phyloP scores from a whole-genome alignment of 92 coral and sea anemone genomes.

The Epizoanthus scotinus region DNA sequence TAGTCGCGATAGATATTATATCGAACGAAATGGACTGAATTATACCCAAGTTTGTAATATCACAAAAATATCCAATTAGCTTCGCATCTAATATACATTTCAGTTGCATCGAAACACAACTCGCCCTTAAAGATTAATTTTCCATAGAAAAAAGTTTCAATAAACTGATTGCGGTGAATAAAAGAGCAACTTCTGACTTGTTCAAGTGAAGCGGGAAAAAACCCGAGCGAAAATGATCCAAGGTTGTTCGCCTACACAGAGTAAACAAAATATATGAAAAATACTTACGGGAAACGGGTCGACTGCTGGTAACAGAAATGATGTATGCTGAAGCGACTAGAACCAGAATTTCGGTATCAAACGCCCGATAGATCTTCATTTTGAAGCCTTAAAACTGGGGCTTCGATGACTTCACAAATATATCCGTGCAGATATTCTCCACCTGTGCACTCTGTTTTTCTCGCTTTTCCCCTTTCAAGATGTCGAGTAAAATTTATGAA shows the following conservation, averaged over 20 bases:
- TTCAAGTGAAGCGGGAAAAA: background rate
- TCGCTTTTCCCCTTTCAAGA: slow-evolving; percentile 24
- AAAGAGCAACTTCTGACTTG: slow-evolving; percentile 19
- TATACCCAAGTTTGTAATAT: background rate
- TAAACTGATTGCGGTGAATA: background rate
- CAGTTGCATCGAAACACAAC: slow-evolving; percentile 22
- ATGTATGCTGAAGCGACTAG: slow-evolving; percentile 20
- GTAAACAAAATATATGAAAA: background rate
- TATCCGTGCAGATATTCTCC: slow-evolving; percentile 12
- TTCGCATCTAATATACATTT: slow-evolving; percentile 25
- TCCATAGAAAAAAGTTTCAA: background rate
- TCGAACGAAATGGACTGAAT: background rate
- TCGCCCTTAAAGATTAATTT: slow-evolving; percentile 20
- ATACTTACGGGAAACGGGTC: slow-evolving; percentile 30
- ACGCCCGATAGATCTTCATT: slow-evolving; percentile 6
- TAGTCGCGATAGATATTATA: background rate
- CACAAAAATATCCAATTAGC: slow-evolving; percentile 15
- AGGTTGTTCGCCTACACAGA: background rate
- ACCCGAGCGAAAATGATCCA: background rate
- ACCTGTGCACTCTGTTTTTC: slow-evolving; percentile 23
- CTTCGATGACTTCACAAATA: background rate
- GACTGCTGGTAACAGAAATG: slow-evolving; percentile 36
- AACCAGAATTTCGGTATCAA: background rate
- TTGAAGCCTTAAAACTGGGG: background rate
- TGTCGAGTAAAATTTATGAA: slow-evolving; percentile 35